Evolutionary conservation across 1,140 invertebrate species (phyloP).

Genomic region (Neodiprion fabricii): DNA sequence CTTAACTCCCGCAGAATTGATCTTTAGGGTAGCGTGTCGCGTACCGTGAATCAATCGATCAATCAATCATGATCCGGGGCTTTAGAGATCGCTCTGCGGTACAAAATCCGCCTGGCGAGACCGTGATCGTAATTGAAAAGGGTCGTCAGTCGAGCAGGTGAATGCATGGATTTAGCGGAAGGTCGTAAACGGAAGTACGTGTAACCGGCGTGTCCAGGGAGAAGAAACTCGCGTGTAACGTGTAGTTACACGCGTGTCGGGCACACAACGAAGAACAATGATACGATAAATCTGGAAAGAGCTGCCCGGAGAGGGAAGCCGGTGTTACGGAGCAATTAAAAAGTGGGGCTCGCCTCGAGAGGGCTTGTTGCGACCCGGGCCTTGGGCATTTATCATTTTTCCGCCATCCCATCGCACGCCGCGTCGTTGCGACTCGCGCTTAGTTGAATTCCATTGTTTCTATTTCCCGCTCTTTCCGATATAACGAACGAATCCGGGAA

Average conservation of each 20-base stretch:
- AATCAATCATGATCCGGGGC: too few species aligned
- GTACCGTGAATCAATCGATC: too few species aligned
- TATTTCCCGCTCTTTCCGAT: neutral
- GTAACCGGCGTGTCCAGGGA: neutral
- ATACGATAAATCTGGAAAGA: constrained; percentile 40
- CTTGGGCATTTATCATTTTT: constrained; percentile 54
- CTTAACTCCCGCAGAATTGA: too few species aligned
- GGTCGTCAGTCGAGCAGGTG: too few species aligned
- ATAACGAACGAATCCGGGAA: neutral
- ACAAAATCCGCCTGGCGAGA: too few species aligned
- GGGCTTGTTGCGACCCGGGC: constrained; percentile 50
- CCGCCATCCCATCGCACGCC: constrained; percentile 23
- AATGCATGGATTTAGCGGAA: too few species aligned
- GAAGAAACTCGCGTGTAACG: neutral
- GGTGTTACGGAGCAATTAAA: constrained; percentile 52
- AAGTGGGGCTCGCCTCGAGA: constrained; percentile 52
- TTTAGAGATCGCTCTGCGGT: too few species aligned
- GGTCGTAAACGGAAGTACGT: neutral
- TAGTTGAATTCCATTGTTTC: constrained; percentile 14
- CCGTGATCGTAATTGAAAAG: too few species aligned
- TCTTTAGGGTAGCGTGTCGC: too few species aligned
- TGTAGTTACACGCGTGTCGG: too few species aligned
- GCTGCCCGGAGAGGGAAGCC: neutral
- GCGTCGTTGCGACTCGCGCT: neutral
- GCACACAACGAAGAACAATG: constrained; percentile 43